Base-by-base conservation (phyloP, 2,888 invertebrate genomes). In the Sturmia bella region DNA sequence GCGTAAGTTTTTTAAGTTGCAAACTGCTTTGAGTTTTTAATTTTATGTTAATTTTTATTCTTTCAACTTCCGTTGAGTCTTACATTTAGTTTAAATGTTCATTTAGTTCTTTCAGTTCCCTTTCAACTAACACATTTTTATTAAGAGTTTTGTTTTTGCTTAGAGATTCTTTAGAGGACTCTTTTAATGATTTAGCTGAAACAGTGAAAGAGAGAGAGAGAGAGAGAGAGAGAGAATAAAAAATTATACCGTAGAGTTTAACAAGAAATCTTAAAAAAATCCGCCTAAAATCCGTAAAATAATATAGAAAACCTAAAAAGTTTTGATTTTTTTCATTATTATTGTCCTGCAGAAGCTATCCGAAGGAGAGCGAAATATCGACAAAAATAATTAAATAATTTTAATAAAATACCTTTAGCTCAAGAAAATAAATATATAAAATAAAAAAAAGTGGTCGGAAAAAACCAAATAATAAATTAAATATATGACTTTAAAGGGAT, bases 1-100 rank as follows among this genome's bases (percentile, higher is more conserved):
- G 91, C 89, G 95, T 94, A 95, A 95, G 95, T 94, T 93, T 93
- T 89, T 88, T 91, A 88, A 91, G 91, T 92, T 89, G 88, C 92
- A 85, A 87, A 91, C 90, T 91, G 89, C 90, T 90, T 89, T 89
- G 90, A 77, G 69, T 66, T 78, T 75, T 79, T 57, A 83, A 82
- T 83, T 64, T 45, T 15, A 9, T 17, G n/a, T 39, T 75, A 64
- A 24, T 24, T 27, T 24, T 66, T 59, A 57, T 80, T 37, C 50
- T 74, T 78, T 69, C 9, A 43, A 76, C 41, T 74, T 83, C 52
- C 45, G 59, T 84, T 81, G 17, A 52, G 56, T 54, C 70, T 73
- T 48, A 57, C 19, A 52, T 57, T 45, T 61, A 17, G 43, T n/a
- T 72, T 56, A 0, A 52, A 15, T 19, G 61, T 39, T 39, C 11